Base-by-base conservation (phyloP, 2,113 vertebrate genomes). In the Aegotheles bennettii region DNA sequence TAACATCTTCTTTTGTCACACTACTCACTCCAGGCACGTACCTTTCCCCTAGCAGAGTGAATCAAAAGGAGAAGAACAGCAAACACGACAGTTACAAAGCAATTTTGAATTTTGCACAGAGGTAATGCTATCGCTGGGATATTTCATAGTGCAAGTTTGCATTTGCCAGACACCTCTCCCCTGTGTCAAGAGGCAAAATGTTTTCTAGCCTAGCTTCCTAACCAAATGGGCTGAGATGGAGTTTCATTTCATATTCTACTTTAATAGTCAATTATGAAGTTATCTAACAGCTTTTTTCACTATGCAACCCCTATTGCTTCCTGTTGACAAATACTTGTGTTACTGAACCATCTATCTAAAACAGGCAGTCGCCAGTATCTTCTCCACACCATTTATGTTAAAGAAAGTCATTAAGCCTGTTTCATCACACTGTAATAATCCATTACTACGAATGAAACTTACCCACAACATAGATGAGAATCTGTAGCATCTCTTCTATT, bases 401-500 rank as follows among this genome's bases (percentile, higher is more conserved):
- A 79, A 60, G 11, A 20, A 38, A 74, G 43, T 31, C 15, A 88
- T 28, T 24, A 51, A 74, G 35, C 7, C 16, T 35, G 10, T 36
- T 61, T 16, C 43, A 14, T 59, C 29, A 50, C 74, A 67, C 14
- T 35, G 12, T 36, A 77, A 59, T 17, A 69, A 91, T 24, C 21
- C n/a, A 61, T 19, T 36, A 35, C 11, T 70, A 67, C 19, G 53
- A 89, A 43, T 21, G 1, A 70, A 94, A 69, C 84, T 79, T 98
- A 99, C 99, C 99, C 85, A 98, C 95, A 89, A 99, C 96, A 90
- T 98, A 98, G 69, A 99, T 99, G 60, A 99, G 97, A 89, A 99
- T 97, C 95, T 99, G 99, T 17, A 99, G 97, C 99, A 99, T 99
- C 97, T 99, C 99, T 94, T 99, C 99, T 89, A 98, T 99, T 96